Conservation (phyloP, 2,888 invertebrate genomes). For the Oscheius onirici region DNA sequence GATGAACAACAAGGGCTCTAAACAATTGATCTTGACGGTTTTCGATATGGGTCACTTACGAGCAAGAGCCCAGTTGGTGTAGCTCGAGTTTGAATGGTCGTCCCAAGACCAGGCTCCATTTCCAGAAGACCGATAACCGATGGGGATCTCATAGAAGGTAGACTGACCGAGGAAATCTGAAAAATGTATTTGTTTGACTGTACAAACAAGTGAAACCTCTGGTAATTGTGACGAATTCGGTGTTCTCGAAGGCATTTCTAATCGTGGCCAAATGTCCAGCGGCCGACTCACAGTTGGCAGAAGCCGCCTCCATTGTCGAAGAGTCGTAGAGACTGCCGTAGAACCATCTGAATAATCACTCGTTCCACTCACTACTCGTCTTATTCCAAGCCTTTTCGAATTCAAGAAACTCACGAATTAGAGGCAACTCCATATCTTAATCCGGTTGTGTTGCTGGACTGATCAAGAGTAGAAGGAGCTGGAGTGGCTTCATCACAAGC, state of each 20-base stretch:
- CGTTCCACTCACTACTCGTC: neutral
- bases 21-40: no score
- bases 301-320: no score
- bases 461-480: neutral
- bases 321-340: no score
- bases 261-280: no score
- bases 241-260: neutral
- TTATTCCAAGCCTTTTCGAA: no score
- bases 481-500: neutral
- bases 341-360: neutral
- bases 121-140: neutral
- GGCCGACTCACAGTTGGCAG: no score
- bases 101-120: neutral
- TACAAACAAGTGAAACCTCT: no score
- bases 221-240: neutral
- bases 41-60: neutral
- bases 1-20: no score
- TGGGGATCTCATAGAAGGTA: neutral
- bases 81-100: neutral
- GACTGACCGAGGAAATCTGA: no score
- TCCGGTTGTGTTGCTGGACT: neutral
- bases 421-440: neutral
- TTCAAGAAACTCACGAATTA: no score
- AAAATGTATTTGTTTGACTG: no score
- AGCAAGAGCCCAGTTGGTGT: constrained; percentile 6